These are phyloP conservation scores for cat (Felis catus) DNA, from an alignment of 2,113 vertebrate species.

Conservation along the genomic window F.catus_Fca126_mat1.0 CM031418.1:41573001-41573500, in stretches of 20 bases:
- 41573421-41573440: not conserved
- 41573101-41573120: not conserved
- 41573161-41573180: not conserved
- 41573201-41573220: not conserved
- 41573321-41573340: not conserved
- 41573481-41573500: not conserved
- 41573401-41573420: not conserved
- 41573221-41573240: not conserved
- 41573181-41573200: not conserved
- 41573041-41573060: too few relatives aligned
- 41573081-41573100: not conserved
- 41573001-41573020: too few relatives aligned
- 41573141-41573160: not conserved
- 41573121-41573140: not conserved
- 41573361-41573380: not conserved
- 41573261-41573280: not conserved
- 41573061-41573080: not conserved
- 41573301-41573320: not conserved
- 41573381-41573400: not conserved
- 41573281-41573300: not conserved
- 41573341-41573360: too few relatives aligned
- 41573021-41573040: not conserved
- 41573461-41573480: not conserved
- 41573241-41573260: not conserved
- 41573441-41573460: fast-evolving